Evolutionary conservation across 1,140 invertebrate genomes (phyloP), one percentile per base, ranked within the genome.

Genomic region (Homalodisca vitripennis): DNA sequence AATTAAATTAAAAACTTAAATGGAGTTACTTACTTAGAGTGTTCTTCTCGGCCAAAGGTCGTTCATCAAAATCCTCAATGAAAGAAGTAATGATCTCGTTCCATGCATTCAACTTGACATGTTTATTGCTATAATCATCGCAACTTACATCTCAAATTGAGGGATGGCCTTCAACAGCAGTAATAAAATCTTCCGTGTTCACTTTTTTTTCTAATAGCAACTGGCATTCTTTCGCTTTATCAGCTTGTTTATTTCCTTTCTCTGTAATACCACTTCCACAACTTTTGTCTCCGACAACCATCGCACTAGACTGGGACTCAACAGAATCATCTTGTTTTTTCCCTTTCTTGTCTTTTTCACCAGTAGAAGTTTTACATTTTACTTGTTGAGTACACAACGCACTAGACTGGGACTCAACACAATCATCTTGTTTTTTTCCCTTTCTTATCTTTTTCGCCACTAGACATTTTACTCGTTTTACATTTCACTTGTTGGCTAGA

Each of bases 211-310:
- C 48, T 20, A 51, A 3, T 51, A 51, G 48, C 48, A 51, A 51
- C 48, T 51, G 3, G n/a, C 48, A 51, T 51, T 51, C n/a, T 51
- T 51, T 51, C n/a, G 48, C n/a, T 20, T 51, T 51, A 51, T 51
- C 48, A 60, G n/a, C 55, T 60, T 60, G 26, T 31, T 31, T 29
- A 27, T 13, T 60, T 31, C 26, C 24, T 27, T 60, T 31, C 29
- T 13, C 29, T 27, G 55, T 29, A 27, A 60, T 27, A 60, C n/a
- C 55, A 60, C 55, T 60, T 60, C 26, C 55, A 60, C 55, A 27
- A 60, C 55, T 60, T 60, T 60, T 60, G 55, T 60, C 55, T 31
- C 55, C 55, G 55, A 60, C 55, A 60, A 60, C 55, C 26, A 31
- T 60, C 26, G 55, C 55, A 60, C 55, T 60, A 60, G 55, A 60